Evolutionary conservation across 2,888 invertebrate genomes (phyloP).

Genomic region (Luffia ferchaultella): DNA sequence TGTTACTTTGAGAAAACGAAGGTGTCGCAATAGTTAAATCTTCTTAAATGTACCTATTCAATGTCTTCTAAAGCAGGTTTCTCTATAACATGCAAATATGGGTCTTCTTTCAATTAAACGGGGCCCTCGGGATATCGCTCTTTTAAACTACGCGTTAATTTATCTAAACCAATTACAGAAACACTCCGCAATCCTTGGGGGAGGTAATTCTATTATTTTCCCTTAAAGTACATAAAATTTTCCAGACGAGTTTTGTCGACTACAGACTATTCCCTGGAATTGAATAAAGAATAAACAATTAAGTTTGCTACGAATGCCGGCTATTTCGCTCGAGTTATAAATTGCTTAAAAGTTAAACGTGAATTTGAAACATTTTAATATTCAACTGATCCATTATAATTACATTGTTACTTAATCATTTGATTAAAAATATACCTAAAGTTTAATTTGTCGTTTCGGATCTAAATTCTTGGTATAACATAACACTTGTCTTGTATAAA

Average conservation of each 20-base stretch:
- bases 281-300: neutral
- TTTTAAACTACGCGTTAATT: slow-evolving; percentile 59
- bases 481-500: no score
- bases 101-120: slow-evolving; percentile 16
- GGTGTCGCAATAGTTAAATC: no score
- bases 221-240: neutral
- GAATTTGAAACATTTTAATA: no score
- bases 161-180: slow-evolving; percentile 59
- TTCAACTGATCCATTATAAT: no score
- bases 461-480: no score
- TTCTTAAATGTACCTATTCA: no score
- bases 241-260: neutral
- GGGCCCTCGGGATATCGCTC: slow-evolving; percentile 43
- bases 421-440: no score
- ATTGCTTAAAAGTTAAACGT: no score
- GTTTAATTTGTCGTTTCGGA: no score
- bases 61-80: slow-evolving; percentile 6
- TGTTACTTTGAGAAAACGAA: no score
- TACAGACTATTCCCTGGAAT: neutral
- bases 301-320: neutral
- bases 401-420: no score
- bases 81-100: slow-evolving; percentile 39
- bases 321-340: no score
- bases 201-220: slow-evolving; percentile 36
- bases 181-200: slow-evolving; percentile 30